A percentile compares a stretch with the other conserved stretches of the same genome.
Evolutionary conservation across 2,797 vertebrate species (phyloP).

Genomic region (Numenius phaeopus): DNA sequence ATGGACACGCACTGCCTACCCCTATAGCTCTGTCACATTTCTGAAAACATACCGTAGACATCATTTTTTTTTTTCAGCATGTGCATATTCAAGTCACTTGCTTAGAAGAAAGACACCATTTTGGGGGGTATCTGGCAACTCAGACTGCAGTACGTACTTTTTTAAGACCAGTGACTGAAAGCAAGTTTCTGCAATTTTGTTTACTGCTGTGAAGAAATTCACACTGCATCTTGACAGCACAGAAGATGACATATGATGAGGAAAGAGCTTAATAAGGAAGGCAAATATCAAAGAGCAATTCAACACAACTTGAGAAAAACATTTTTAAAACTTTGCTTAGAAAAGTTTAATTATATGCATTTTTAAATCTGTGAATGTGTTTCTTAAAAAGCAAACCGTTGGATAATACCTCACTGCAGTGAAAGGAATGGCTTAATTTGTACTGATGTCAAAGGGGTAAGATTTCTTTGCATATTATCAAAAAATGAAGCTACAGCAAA

Average conservation of each 20-base stretch:
- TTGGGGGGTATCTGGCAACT: neutral
- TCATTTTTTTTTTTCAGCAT: neutral
- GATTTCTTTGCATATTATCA: neutral
- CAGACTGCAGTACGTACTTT: neutral
- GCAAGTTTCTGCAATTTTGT: constrained; percentile 10
- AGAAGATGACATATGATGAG: neutral
- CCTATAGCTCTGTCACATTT: neutral
- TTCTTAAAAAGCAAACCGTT: neutral
- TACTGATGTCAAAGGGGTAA: neutral
- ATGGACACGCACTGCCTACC: neutral
- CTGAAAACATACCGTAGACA: neutral
- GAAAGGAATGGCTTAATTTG: neutral
- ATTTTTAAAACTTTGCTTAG: neutral
- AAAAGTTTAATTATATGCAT: neutral
- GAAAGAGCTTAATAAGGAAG: constrained; percentile 11
- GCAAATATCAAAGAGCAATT: constrained; percentile 9
- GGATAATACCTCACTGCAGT: neutral
- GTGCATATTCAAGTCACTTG: neutral
- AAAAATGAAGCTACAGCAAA: neutral
- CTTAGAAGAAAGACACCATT: neutral
- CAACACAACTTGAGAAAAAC: neutral
- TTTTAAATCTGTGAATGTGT: neutral
- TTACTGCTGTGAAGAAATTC: constrained; percentile 9
- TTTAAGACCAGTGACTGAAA: neutral
- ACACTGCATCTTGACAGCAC: neutral